Evolutionary conservation across 2,888 invertebrate species (phyloP).

Genomic region (Xiphydria camelus): DNA sequence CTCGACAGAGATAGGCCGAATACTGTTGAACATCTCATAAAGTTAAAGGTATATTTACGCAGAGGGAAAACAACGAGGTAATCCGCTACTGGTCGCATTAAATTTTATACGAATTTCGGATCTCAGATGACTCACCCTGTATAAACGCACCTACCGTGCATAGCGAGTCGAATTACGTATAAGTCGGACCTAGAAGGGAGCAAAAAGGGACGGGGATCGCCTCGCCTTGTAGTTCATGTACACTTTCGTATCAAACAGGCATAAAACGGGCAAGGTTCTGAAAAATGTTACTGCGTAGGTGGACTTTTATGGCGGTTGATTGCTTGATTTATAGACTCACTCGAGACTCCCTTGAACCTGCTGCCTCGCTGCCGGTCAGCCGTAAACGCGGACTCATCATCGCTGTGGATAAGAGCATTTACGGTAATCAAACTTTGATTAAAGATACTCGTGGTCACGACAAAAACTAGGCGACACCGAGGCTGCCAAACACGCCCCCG

Average conservation of each 20-base stretch:
- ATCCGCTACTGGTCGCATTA: no score
- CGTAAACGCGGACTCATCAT: background rate
- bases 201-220: background rate
- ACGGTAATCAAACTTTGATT: constrained; percentile 35
- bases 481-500: constrained; percentile 38
- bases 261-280: constrained; percentile 19
- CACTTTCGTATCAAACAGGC: constrained; percentile 21
- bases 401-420: constrained; percentile 5
- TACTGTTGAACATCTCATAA: no score
- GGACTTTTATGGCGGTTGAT: constrained; percentile 53
- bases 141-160: background rate
- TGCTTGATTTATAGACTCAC: constrained; percentile 49
- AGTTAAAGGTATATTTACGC: no score
- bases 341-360: constrained; percentile 20
- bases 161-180: constrained; percentile 5
- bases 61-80: no score
- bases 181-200: constrained; percentile 3
- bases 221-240: constrained; percentile 12
- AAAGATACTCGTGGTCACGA: constrained; percentile 17
- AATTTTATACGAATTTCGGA: no score
- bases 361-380: background rate
- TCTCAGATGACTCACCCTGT: no score
- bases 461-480: constrained; percentile 23
- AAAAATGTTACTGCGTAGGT: constrained; percentile 41
- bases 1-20: constrained; percentile 10